Conservation (phyloP, 30 jellyfish, hydroid and myxozoan species). For the Aurelia sp. region DNA sequence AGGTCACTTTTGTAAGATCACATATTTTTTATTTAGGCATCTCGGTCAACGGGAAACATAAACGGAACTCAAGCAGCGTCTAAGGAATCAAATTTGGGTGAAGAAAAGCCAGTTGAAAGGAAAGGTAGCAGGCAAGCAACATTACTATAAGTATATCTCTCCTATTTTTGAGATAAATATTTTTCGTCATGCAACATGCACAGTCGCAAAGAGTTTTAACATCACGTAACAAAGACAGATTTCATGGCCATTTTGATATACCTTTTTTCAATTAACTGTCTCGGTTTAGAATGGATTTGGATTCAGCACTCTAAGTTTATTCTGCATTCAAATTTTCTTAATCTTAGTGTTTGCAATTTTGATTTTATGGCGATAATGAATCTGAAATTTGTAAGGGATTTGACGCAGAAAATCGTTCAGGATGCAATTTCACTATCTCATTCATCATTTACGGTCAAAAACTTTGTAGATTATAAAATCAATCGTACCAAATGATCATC, state of each 20-base stretch:
- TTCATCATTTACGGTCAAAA: no score
- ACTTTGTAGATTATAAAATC: no score
- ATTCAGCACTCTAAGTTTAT: background rate
- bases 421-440: no score
- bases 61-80: slow-evolving; percentile 37
- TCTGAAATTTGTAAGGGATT: background rate
- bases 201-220: no score
- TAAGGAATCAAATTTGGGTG: slow-evolving; percentile 16
- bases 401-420: background rate
- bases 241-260: no score
- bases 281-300: background rate
- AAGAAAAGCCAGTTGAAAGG: slow-evolving; percentile 14
- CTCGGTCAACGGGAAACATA: slow-evolving; percentile 67
- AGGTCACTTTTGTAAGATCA: no score
- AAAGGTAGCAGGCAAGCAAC: slow-evolving; percentile 53
- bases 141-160: slow-evolving; percentile 7
- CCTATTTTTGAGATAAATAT: background rate
- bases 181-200: background rate
- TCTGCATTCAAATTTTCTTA: background rate
- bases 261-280: no score
- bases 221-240: no score
- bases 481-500: no score
- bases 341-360: background rate
- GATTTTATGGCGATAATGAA: no score
- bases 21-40: slow-evolving; percentile 12